phyloP scores from a whole-genome alignment of 2,888 invertebrate genomes.

The Lepidocyrtoides sp. region DNA sequence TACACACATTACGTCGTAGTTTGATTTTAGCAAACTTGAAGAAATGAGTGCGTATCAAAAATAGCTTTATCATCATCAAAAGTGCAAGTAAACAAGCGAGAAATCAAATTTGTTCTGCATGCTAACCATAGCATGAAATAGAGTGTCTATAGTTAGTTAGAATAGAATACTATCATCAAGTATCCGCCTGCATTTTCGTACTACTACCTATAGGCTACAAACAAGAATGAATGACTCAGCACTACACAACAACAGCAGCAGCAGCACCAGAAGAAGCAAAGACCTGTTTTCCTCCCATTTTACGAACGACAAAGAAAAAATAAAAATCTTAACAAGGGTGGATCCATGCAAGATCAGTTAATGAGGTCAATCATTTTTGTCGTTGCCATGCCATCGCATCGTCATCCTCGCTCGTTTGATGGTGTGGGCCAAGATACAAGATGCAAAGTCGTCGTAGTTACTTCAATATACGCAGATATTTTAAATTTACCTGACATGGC shows the following conservation, averaged over 20 bases:
- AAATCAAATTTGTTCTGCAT: constrained; percentile 61
- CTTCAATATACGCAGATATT: not conserved
- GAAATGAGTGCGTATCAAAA: too few relatives aligned
- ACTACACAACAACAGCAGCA: too few relatives aligned
- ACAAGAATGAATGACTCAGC: too few relatives aligned
- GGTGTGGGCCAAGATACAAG: constrained; percentile 72
- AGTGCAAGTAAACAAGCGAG: constrained; percentile 59
- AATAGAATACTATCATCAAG: too few relatives aligned
- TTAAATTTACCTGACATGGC: not conserved
- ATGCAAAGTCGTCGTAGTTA: constrained; percentile 63
- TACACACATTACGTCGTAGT: not conserved
- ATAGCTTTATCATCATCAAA: not conserved
- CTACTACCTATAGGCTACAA: too few relatives aligned
- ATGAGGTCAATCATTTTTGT: constrained; percentile 74
- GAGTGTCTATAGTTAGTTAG: not conserved
- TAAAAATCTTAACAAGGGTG: constrained; percentile 67
- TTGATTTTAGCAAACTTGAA: too few relatives aligned
- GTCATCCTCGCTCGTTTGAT: too few relatives aligned
- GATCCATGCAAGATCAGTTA: constrained; percentile 80
- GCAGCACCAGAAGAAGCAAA: constrained; percentile 53
- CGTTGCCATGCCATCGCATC: too few relatives aligned
- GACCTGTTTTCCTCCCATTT: constrained; percentile 53
- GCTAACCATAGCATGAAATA: not conserved
- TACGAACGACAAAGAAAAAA: too few relatives aligned
- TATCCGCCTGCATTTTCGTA: too few relatives aligned